These are phyloP conservation scores for Daphoenositta chrysoptera DNA, from an alignment of 2,113 vertebrate species.

Conservation along the genomic window DNA sequence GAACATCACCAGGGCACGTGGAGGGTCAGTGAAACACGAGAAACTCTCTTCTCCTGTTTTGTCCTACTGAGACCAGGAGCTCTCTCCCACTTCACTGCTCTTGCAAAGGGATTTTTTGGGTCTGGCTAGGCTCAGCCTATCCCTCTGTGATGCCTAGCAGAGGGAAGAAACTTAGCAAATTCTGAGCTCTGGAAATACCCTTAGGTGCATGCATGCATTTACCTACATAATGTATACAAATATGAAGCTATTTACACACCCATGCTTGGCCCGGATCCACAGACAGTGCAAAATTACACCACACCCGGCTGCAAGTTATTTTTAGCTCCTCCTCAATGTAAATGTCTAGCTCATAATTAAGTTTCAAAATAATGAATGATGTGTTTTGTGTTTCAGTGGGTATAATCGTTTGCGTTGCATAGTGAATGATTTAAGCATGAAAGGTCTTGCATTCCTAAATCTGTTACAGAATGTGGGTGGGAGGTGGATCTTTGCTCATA, in stretches of 20 bases:
- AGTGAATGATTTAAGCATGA: constrained; percentile 42
- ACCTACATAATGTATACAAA: neutral
- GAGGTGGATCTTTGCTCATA: constrained; percentile 40
- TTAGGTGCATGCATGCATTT: neutral
- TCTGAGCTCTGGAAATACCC: neutral
- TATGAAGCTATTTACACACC: neutral
- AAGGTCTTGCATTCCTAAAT: constrained; percentile 41
- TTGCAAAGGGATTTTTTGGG: neutral
- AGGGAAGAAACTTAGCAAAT: neutral
- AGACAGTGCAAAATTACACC: neutral
- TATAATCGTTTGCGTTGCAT: neutral
- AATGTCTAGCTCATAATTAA: constrained; percentile 37
- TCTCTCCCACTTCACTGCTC: neutral
- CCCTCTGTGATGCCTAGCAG: neutral
- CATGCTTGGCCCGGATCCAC: neutral
- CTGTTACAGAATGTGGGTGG: constrained; percentile 37
- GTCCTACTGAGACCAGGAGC: neutral
- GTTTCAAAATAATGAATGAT: constrained; percentile 42
- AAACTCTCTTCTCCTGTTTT: neutral
- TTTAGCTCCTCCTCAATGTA: constrained; percentile 20
- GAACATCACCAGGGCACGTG: fast-evolving
- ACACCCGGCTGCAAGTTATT: constrained; percentile 24
- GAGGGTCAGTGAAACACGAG: neutral
- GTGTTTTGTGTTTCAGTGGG: constrained; percentile 27
- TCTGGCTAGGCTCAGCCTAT: neutral